A percentile compares a stretch with the other conserved stretches of the same genome.
Evolutionary conservation across 2,797 vertebrate species (phyloP).

Genomic region (Syngnathus rostellatus): DNA sequence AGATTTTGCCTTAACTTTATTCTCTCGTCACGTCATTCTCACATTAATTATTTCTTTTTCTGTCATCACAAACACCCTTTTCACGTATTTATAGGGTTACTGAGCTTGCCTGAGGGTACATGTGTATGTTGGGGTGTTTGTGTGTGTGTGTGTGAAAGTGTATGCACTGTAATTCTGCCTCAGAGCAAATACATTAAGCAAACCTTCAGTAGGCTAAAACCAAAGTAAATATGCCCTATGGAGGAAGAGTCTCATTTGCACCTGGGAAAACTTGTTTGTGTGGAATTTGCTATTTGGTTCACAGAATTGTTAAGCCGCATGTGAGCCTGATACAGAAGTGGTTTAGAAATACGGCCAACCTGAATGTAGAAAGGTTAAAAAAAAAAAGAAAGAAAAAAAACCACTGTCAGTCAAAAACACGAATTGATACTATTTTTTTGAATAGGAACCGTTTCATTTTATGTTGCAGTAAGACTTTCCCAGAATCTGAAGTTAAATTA

Average conservation of each 20-base stretch:
- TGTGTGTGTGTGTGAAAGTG: not conserved
- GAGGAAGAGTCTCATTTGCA: slow-evolving; percentile 1
- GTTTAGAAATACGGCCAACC: not conserved
- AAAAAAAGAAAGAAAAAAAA: too few species aligned
- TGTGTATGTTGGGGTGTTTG: not conserved
- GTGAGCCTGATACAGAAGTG: not conserved
- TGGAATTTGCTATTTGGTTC: not conserved
- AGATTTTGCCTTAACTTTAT: slow-evolving; percentile 21
- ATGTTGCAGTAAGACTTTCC: too few species aligned
- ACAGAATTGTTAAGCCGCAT: not conserved
- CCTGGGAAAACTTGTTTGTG: not conserved
- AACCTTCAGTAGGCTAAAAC: not conserved
- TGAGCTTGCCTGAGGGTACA: not conserved
- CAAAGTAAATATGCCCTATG: not conserved
- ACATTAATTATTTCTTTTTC: slow-evolving; percentile 20
- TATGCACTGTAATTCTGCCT: not conserved
- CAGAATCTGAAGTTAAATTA: too few species aligned
- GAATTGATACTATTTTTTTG: not conserved
- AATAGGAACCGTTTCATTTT: not conserved
- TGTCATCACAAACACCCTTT: slow-evolving; percentile 8
- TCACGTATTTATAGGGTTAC: slow-evolving; percentile 9
- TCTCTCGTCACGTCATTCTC: slow-evolving; percentile 33
- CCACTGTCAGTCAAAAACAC: not conserved
- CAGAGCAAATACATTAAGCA: not conserved
- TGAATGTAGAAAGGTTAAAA: not conserved